Percentiles rank a stretch among this genome's conserved stretches.
phyloP scores from a whole-genome alignment of 64 coral and sea anemone species.

The Montipora sp. region DNA sequence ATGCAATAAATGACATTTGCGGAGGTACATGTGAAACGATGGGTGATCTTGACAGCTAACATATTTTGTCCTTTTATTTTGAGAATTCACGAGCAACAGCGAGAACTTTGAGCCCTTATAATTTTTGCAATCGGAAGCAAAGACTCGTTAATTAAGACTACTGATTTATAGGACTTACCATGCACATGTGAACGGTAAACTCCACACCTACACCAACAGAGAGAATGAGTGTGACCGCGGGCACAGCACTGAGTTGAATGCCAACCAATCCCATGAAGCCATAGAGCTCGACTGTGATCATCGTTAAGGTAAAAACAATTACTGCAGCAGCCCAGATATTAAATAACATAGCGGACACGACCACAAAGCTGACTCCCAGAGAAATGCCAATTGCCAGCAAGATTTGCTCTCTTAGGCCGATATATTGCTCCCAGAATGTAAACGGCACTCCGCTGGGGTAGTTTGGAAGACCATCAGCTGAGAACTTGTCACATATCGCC shows the following conservation, averaged over 20 bases:
- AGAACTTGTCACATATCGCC: constrained; percentile 84
- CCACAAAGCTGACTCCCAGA: constrained; percentile 75
- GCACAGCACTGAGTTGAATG: constrained; percentile 93
- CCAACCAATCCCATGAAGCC: constrained; percentile 97
- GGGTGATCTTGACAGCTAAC: too few species aligned
- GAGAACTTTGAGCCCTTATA: too few species aligned
- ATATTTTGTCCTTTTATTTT: too few species aligned
- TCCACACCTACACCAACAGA: constrained; percentile 97
- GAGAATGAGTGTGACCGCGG: constrained; percentile 94
- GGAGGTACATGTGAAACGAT: too few species aligned
- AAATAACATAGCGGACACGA: constrained; percentile 74
- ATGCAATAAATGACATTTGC: too few species aligned
- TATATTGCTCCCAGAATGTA: constrained; percentile 98
- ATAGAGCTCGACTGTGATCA: constrained; percentile 92
- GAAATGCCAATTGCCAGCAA: constrained; percentile 73
- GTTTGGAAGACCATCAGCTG: constrained; percentile 62
- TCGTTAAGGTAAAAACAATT: constrained; percentile 57
- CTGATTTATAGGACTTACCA: constrained; percentile 60
- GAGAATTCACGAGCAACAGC: too few species aligned
- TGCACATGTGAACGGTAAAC: constrained; percentile 98
- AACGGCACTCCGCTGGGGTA: constrained; percentile 94
- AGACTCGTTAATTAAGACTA: neutral
- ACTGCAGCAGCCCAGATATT: constrained; percentile 83
- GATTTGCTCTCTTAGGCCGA: constrained; percentile 79
- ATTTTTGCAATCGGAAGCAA: neutral